Conservation (phyloP, 2,113 vertebrate species). For the Aegithalos caudatus region DNA sequence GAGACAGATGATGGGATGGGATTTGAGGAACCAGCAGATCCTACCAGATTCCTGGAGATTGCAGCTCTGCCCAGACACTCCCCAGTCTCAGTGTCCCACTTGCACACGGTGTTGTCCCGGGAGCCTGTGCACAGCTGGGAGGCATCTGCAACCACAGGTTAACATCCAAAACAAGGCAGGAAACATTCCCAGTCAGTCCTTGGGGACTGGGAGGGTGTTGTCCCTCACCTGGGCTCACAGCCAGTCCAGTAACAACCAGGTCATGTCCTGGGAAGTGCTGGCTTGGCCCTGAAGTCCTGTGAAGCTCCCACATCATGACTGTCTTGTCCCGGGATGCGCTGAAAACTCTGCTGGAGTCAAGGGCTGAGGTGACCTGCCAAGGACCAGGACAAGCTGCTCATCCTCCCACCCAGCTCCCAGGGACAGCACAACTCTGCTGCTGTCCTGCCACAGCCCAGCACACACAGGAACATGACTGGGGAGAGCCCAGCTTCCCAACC, state of each 20-base stretch:
- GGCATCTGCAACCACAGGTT: conserved; percentile 71
- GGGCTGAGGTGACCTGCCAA: conserved; percentile 79
- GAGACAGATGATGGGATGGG: neutral
- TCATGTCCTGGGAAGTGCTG: conserved; percentile 86
- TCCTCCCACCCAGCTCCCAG: neutral
- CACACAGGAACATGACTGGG: accelerated
- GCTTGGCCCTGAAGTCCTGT: conserved; percentile 70
- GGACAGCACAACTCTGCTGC: neutral
- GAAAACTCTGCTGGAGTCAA: conserved; percentile 83
- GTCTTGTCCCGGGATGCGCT: conserved; percentile 91
- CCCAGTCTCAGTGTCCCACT: conserved; percentile 90
- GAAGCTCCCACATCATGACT: conserved; percentile 89
- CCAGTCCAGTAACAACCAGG: conserved; percentile 90
- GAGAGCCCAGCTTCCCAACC: neutral
- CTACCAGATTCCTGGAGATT: conserved; percentile 92
- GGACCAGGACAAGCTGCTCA: neutral
- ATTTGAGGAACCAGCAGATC: neutral
- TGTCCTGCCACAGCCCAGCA: neutral
- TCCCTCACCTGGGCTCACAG: conserved; percentile 85
- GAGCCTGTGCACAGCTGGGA: conserved; percentile 88
- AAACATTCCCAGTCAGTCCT: neutral
- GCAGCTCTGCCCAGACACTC: conserved; percentile 79
- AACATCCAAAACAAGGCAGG: neutral
- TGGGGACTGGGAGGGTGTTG: neutral
- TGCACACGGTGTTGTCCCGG: conserved; percentile 89